These are phyloP conservation scores for Stegana nigrithorax DNA, from an alignment of 2,888 invertebrate species.

Conservation along the genomic window DNA sequence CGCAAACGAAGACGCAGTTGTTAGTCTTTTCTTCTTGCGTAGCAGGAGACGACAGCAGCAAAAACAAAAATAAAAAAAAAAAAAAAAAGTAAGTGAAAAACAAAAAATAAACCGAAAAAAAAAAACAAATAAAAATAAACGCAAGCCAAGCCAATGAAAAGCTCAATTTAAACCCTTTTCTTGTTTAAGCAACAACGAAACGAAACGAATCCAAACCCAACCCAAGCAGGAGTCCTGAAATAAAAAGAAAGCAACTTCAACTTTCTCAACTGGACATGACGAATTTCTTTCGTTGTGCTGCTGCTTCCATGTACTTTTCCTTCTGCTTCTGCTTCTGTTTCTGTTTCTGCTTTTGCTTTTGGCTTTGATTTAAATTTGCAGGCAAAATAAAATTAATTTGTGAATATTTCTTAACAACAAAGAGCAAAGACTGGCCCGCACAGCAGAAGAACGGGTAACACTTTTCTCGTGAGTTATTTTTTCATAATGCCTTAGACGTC, in stretches of 20 bases:
- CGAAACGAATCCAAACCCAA: neutral
- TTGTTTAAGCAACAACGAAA: conserved; percentile 36
- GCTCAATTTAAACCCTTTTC: conserved; percentile 55
- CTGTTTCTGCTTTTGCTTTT: conserved; percentile 41
- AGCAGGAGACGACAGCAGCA: conserved; percentile 20
- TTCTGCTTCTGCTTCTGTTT: no score
- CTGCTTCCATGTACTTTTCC: no score
- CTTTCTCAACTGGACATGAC: no score
- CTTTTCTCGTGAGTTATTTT: neutral
- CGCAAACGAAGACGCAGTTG: no score
- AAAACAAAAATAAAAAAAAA: conserved; percentile 8
- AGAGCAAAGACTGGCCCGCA: conserved; percentile 34
- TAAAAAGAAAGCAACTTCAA: no score
- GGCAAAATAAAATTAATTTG: conserved; percentile 61
- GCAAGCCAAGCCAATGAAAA: conserved; percentile 21
- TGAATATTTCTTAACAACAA: conserved; percentile 56
- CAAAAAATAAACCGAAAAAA: no score
- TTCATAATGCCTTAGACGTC: neutral
- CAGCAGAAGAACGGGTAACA: neutral
- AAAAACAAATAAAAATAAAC: neutral
- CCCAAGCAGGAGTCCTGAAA: conserved; percentile 10
- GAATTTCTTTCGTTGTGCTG: conserved; percentile 54
- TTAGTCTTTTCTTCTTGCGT: conserved; percentile 25
- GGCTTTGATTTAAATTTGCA: conserved; percentile 56
- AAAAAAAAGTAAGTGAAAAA: no score